Conservation (phyloP, 2,797 vertebrate species). For the Myripristis jacobus region DNA sequence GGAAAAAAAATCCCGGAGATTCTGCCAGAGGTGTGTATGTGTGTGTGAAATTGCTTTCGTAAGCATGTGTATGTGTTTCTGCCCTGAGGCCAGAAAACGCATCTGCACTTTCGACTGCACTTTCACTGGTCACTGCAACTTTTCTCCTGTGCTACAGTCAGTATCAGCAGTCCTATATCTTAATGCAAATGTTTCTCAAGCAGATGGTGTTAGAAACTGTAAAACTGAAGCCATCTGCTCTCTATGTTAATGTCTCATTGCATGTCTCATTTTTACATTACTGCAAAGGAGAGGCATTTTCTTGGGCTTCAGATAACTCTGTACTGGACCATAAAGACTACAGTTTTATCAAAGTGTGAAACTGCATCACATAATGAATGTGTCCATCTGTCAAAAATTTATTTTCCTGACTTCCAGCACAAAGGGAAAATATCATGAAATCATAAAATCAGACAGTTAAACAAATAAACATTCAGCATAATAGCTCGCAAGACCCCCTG, state of each 20-base stretch:
- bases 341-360: constrained; percentile 9
- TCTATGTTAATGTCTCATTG: constrained; percentile 5
- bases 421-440: constrained; percentile 32
- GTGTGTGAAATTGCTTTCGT: constrained; percentile 16
- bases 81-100: neutral
- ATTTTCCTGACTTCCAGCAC: neutral
- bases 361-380: constrained; percentile 5
- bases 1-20: constrained; percentile 5
- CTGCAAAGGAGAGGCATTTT: constrained; percentile 20
- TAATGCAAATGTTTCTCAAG: constrained; percentile 29
- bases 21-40: neutral
- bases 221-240: constrained; percentile 13
- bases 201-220: constrained; percentile 13
- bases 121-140: constrained; percentile 29
- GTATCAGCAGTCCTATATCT: neutral
- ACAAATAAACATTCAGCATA: constrained; percentile 22
- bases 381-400: constrained; percentile 21
- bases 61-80: constrained; percentile 9
- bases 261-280: constrained; percentile 10
- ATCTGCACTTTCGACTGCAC: constrained; percentile 20
- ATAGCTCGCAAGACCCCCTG: constrained; percentile 18
- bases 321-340: constrained; percentile 19
- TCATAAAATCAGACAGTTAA: constrained; percentile 15
- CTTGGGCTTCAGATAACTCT: constrained; percentile 1
- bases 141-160: constrained; percentile 4